A percentile compares a stretch with the other conserved stretches of the same genome.
These are phyloP conservation scores for Alectoris magna DNA, from an alignment of 2,797 vertebrate genomes.

Conservation along the genomic window DNA sequence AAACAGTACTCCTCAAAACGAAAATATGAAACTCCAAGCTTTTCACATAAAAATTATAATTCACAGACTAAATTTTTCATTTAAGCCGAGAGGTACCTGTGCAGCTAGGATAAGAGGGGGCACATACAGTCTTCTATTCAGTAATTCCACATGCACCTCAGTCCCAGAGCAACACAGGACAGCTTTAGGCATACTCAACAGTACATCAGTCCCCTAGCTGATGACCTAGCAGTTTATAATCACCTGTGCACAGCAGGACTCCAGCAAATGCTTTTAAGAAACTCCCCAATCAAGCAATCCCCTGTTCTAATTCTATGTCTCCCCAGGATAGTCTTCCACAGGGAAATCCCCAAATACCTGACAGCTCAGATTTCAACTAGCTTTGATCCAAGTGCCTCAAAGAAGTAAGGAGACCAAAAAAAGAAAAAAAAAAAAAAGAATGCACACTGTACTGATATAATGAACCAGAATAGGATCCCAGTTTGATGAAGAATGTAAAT, in stretches of 20 bases:
- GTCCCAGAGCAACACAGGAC: accelerated
- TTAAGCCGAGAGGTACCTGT: neutral
- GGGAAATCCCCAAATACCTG: conserved; percentile 4
- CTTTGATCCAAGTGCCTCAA: neutral
- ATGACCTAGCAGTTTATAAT: neutral
- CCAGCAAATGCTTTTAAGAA: neutral
- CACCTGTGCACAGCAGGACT: neutral
- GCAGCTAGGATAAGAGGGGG: neutral
- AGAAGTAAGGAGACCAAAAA: neutral
- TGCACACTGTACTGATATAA: neutral
- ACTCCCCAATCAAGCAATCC: neutral
- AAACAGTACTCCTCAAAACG: neutral
- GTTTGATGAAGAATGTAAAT: neutral
- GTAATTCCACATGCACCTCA: neutral
- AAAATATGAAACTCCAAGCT: neutral
- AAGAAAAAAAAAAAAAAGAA: accelerated
- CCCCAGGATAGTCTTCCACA: neutral
- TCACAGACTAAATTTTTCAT: neutral
- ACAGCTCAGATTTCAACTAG: neutral
- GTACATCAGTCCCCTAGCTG: neutral
- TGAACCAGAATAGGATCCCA: neutral
- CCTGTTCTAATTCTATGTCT: neutral
- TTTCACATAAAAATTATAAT: neutral
- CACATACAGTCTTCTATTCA: neutral
- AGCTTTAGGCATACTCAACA: neutral